These are phyloP conservation scores for Nomada goodeniana DNA, from an alignment of 2,888 invertebrate genomes.

Conservation along the genomic window DNA sequence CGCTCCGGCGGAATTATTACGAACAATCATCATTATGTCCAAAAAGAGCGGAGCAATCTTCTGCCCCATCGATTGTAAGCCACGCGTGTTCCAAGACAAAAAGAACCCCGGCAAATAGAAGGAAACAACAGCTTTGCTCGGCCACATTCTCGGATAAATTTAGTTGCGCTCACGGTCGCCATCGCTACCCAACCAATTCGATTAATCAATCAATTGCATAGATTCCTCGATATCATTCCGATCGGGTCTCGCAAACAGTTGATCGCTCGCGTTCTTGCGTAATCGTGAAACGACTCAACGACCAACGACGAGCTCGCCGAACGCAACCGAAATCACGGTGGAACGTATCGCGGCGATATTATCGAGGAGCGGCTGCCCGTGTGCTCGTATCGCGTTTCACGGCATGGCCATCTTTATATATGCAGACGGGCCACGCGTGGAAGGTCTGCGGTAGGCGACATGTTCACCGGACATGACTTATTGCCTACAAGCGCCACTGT, in stretches of 20 bases:
- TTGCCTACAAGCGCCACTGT: slow-evolving; percentile 81
- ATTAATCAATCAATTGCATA: too few species aligned
- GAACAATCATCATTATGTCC: slow-evolving; percentile 81
- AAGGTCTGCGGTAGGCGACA: slow-evolving; percentile 78
- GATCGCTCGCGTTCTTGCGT: too few species aligned
- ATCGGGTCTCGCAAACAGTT: too few species aligned
- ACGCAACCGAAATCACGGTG: slow-evolving; percentile 63
- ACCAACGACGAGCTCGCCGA: not conserved
- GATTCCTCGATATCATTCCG: too few species aligned
- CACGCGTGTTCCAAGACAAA: slow-evolving; percentile 34
- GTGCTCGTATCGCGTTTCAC: slow-evolving; percentile 75
- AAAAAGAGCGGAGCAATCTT: slow-evolving; percentile 76
- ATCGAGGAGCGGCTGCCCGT: slow-evolving; percentile 76
- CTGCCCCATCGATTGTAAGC: slow-evolving; percentile 80
- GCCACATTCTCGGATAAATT: slow-evolving; percentile 13
- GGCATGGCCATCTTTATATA: slow-evolving; percentile 70
- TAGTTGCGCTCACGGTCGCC: not conserved
- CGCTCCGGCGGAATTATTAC: slow-evolving; percentile 78
- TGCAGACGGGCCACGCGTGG: slow-evolving; percentile 75
- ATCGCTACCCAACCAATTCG: too few species aligned
- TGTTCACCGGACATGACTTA: slow-evolving; percentile 79
- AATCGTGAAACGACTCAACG: too few species aligned
- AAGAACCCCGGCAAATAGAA: slow-evolving; percentile 20
- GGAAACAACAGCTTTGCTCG: slow-evolving; percentile 1
- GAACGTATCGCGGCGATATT: slow-evolving; percentile 75